Conservation (phyloP, 2,888 invertebrate genomes). For the Dynastes maya region DNA sequence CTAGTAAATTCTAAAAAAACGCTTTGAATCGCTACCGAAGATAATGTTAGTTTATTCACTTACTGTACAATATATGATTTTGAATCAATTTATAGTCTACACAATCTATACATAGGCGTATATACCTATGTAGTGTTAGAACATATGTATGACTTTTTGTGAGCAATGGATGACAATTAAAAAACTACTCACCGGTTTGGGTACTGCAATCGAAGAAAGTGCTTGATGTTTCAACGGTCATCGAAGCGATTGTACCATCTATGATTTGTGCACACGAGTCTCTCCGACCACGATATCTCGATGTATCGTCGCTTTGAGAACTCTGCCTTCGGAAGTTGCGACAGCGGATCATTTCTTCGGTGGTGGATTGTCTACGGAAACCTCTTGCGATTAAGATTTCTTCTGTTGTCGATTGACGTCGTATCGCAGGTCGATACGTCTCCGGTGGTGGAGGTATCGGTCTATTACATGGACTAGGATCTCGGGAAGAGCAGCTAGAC, state of each 20-base stretch:
- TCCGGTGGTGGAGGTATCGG: slow-evolving; percentile 71
- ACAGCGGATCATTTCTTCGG: slow-evolving; percentile 94
- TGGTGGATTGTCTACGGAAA: slow-evolving; percentile 91
- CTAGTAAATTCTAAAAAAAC: no score
- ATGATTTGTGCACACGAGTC: slow-evolving; percentile 93
- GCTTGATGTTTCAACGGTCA: slow-evolving; percentile 94
- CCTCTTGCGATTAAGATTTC: slow-evolving; percentile 93
- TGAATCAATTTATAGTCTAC: no score
- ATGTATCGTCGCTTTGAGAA: slow-evolving; percentile 89
- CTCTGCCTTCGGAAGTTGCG: slow-evolving; percentile 92
- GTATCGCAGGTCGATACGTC: slow-evolving; percentile 80
- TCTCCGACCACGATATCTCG: slow-evolving; percentile 80
- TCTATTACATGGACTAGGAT: slow-evolving; percentile 86
- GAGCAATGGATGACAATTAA: no score
- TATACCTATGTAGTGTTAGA: no score
- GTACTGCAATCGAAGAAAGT: slow-evolving; percentile 95
- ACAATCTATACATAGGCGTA: no score
- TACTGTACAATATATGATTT: no score
- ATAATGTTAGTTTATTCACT: no score
- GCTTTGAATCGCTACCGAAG: no score
- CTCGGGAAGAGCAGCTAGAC: slow-evolving; percentile 87
- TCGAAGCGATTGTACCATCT: slow-evolving; percentile 92
- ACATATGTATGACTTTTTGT: no score
- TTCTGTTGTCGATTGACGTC: slow-evolving; percentile 92
- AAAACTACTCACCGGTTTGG: slow-evolving; percentile 84